Percentiles rank a stretch among this genome's conserved stretches.
These are phyloP conservation scores for Dipodomys spectabilis DNA, from an alignment of 2,113 vertebrate genomes.

Conservation along the genomic window DNA sequence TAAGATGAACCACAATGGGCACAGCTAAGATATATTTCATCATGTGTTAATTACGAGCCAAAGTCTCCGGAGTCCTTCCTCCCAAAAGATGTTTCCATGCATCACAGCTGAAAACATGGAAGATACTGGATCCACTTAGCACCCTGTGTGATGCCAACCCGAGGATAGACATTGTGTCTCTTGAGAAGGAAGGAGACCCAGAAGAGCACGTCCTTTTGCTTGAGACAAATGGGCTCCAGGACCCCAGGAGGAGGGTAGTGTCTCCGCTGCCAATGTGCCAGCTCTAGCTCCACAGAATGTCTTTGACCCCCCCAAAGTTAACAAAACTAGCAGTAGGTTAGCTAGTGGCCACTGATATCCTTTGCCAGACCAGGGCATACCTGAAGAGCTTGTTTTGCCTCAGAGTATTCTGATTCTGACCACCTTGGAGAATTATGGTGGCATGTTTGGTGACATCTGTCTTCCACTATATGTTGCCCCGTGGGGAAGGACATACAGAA, in stretches of 20 bases:
- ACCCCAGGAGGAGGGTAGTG: background rate
- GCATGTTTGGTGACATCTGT: background rate
- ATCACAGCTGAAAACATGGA: background rate
- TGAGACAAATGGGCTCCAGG: no score
- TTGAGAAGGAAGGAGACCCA: background rate
- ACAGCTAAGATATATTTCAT: slow-evolving; percentile 31
- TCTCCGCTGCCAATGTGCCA: background rate
- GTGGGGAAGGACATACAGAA: background rate
- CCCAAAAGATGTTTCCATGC: background rate
- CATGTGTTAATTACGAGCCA: background rate
- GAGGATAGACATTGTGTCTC: background rate
- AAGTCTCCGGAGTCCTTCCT: background rate
- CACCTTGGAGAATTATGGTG: background rate
- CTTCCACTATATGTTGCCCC: background rate
- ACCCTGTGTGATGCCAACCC: background rate
- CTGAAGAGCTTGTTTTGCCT: no score
- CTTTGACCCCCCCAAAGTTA: no score
- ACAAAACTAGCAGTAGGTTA: no score
- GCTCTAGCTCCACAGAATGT: background rate
- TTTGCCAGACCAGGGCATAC: background rate
- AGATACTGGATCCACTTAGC: background rate
- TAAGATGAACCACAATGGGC: background rate
- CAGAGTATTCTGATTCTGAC: background rate
- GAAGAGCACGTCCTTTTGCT: no score
- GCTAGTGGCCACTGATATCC: fast-evolving